Evolutionary conservation across 2,797 vertebrate genomes (phyloP).

Genomic region (Sus cebifrons): DNA sequence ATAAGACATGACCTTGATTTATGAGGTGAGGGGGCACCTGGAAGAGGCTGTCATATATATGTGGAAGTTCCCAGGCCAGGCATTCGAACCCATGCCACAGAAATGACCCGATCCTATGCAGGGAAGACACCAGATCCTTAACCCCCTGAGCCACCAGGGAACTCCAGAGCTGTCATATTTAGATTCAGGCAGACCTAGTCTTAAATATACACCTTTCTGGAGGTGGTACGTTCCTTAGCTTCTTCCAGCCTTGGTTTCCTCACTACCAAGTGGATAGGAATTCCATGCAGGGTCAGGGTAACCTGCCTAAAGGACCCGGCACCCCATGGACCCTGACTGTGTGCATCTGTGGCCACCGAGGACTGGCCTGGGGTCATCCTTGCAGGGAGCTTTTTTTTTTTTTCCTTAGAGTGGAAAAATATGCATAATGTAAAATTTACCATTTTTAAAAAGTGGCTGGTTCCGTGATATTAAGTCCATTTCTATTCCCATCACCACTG

Average conservation of each 20-base stretch:
- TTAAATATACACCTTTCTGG: not conserved
- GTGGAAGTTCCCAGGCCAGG: no score
- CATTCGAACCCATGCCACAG: no score
- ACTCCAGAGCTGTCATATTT: not conserved
- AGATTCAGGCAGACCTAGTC: not conserved
- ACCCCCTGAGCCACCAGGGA: no score
- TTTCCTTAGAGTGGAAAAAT: not conserved
- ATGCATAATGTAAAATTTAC: accelerated
- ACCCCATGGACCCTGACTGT: accelerated
- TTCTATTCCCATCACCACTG: accelerated
- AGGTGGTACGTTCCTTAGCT: not conserved
- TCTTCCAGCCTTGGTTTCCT: not conserved
- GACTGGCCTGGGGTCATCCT: not conserved
- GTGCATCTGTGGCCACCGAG: accelerated
- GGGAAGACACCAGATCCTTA: no score
- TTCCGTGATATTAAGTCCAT: no score
- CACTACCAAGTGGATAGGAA: not conserved
- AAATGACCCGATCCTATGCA: no score
- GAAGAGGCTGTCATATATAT: no score
- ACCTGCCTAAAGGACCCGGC: accelerated
- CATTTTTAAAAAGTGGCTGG: not conserved
- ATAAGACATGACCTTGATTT: not conserved
- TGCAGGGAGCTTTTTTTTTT: not conserved
- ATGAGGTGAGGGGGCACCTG: not conserved
- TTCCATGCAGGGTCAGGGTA: not conserved